A percentile compares a stretch with the other conserved stretches of the same genome.
Evolutionary conservation across 1,140 invertebrate species (phyloP).

Genomic region (Oppia nitens): DNA sequence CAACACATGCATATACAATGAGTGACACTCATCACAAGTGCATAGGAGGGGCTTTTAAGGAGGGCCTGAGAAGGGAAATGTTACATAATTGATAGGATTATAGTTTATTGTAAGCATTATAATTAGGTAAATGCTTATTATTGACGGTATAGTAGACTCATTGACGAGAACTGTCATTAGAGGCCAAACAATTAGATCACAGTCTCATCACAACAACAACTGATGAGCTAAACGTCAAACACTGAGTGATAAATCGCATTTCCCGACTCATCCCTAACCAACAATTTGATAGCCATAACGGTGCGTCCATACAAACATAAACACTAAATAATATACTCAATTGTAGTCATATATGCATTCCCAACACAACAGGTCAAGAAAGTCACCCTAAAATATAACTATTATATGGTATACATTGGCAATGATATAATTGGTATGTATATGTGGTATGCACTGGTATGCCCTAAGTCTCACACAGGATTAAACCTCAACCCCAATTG

Average conservation of each 20-base stretch:
- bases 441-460: too few relatives aligned
- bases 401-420: too few relatives aligned
- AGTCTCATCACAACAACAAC: not conserved
- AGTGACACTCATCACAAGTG: not conserved
- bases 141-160: not conserved
- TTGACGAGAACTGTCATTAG: not conserved
- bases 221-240: not conserved
- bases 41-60: not conserved
- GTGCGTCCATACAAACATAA: too few relatives aligned
- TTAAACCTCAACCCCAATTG: too few relatives aligned
- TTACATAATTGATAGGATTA: not conserved
- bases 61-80: not conserved
- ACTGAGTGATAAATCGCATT: not conserved
- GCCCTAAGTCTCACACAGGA: too few relatives aligned
- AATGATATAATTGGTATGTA: too few relatives aligned
- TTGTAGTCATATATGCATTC: not conserved
- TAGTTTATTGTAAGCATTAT: not conserved
- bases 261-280: not conserved
- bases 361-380: not conserved
- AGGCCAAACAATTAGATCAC: not conserved
- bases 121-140: not conserved
- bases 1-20: not conserved
- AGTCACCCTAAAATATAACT: too few relatives aligned
- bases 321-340: too few relatives aligned
- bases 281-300: not conserved